phyloP scores from a whole-genome alignment of 2,888 invertebrate species.

The Xestia sexstrigata region DNA sequence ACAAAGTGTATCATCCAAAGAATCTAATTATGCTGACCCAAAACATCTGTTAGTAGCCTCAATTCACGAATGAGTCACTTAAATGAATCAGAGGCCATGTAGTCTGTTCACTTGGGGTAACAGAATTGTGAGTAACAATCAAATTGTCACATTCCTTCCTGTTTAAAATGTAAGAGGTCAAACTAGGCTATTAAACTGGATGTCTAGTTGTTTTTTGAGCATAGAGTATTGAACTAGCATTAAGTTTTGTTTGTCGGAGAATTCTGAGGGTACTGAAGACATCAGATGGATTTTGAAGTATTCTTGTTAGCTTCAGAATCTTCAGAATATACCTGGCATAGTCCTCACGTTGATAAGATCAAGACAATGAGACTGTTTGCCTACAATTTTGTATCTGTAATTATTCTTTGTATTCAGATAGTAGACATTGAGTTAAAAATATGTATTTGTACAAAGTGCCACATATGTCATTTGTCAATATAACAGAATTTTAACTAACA shows the following conservation, averaged over 20 bases:
- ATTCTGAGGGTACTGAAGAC: neutral
- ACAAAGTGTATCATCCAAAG: constrained; percentile 20
- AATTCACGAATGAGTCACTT: constrained; percentile 49
- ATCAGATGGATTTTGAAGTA: neutral
- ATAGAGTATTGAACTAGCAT: neutral
- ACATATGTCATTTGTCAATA: neutral
- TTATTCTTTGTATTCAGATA: neutral
- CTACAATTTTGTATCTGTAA: neutral
- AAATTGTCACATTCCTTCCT: constrained; percentile 27
- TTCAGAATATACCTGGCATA: neutral
- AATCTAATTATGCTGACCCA: constrained; percentile 29
- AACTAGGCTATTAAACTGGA: neutral
- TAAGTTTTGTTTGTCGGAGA: constrained; percentile 5
- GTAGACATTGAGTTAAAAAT: neutral
- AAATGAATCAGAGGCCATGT: constrained; percentile 44
- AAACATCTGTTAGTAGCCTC: constrained; percentile 29
- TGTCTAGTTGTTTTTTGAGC: neutral
- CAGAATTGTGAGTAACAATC: constrained; percentile 49
- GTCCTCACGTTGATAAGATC: neutral
- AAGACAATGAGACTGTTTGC: neutral
- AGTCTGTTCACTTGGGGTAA: constrained; percentile 36
- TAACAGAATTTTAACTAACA: neutral
- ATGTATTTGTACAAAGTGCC: neutral
- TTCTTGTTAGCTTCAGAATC: neutral
- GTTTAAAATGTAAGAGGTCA: constrained; percentile 21